Conservation (phyloP, 1,140 invertebrate genomes). For the Pseudomyrmex gracilis region DNA sequence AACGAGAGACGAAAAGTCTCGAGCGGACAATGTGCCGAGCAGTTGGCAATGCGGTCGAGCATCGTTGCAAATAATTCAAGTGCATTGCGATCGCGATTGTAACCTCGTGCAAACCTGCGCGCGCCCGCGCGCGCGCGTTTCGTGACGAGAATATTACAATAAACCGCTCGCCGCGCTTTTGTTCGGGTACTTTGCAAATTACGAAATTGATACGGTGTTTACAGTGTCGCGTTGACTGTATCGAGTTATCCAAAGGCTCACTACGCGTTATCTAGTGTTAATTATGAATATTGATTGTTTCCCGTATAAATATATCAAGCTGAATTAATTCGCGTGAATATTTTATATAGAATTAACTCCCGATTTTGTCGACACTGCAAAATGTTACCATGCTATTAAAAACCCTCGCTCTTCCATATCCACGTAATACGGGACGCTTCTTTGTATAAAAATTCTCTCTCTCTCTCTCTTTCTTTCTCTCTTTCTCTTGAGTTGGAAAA, state of each 20-base stretch:
- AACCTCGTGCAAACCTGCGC: constrained; percentile 1
- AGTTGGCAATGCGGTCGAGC: constrained; percentile 36
- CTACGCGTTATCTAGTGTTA: constrained; percentile 10
- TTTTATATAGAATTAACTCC: neutral
- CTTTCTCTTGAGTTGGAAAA: no score
- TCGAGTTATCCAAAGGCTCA: constrained; percentile 15
- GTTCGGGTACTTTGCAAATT: constrained; percentile 21
- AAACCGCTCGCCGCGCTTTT: neutral
- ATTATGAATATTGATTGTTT: constrained; percentile 33
- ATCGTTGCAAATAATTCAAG: constrained; percentile 47
- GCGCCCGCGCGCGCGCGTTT: neutral
- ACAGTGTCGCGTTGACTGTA: constrained; percentile 27
- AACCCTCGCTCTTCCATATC: no score
- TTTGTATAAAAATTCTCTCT: no score
- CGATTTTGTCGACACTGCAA: neutral
- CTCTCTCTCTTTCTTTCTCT: no score
- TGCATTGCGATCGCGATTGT: constrained; percentile 33
- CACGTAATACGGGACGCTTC: no score
- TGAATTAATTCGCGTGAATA: neutral
- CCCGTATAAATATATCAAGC: constrained; percentile 9
- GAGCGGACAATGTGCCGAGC: neutral
- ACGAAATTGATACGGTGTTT: constrained; percentile 35
- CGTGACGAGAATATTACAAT: constrained; percentile 10
- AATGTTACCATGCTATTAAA: no score
- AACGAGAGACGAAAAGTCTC: constrained; percentile 40